Conservation (phyloP, 1,140 invertebrate genomes). For the Polypedilum pembai region DNA sequence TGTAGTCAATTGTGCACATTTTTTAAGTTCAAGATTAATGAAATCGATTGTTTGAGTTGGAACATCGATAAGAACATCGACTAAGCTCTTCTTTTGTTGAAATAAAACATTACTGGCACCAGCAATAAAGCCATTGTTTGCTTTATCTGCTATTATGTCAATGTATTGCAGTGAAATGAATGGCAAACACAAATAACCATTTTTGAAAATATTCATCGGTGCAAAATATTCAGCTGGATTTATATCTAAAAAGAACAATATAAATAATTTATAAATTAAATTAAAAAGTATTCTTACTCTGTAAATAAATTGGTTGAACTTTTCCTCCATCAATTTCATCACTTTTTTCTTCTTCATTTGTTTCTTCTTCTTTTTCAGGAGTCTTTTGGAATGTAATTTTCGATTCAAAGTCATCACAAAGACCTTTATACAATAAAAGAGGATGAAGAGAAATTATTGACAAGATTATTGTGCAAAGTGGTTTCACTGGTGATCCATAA, state of each 20-base stretch:
- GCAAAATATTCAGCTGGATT: conserved; percentile 73
- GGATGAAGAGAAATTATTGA: conserved; percentile 87
- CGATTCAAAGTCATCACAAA: conserved; percentile 42
- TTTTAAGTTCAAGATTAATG: conserved; percentile 71
- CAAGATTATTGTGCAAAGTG: conserved; percentile 77
- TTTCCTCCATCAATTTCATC: background rate
- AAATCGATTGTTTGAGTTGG: conserved; percentile 83
- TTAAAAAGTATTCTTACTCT: no score
- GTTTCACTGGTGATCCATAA: conserved; percentile 86
- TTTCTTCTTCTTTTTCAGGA: background rate
- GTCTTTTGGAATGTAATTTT: background rate
- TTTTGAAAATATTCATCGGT: conserved; percentile 80
- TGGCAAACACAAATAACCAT: conserved; percentile 91
- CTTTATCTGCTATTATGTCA: conserved; percentile 81
- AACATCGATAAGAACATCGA: conserved; percentile 89
- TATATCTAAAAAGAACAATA: conserved; percentile 37
- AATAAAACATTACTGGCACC: conserved; percentile 97
- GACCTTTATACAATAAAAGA: conserved; percentile 78
- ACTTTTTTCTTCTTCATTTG: background rate
- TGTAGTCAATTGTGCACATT: conserved; percentile 79
- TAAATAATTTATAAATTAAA: background rate
- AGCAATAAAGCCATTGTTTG: conserved; percentile 85
- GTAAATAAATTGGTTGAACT: background rate
- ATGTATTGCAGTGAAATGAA: conserved; percentile 94
- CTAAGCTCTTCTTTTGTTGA: conserved; percentile 86